A percentile compares a stretch with the other conserved stretches of the same genome.
These are phyloP conservation scores for Hippasteria phrygiana DNA, from an alignment of 53 echinoderm and acorn worm species.

Conservation along the genomic window DNA sequence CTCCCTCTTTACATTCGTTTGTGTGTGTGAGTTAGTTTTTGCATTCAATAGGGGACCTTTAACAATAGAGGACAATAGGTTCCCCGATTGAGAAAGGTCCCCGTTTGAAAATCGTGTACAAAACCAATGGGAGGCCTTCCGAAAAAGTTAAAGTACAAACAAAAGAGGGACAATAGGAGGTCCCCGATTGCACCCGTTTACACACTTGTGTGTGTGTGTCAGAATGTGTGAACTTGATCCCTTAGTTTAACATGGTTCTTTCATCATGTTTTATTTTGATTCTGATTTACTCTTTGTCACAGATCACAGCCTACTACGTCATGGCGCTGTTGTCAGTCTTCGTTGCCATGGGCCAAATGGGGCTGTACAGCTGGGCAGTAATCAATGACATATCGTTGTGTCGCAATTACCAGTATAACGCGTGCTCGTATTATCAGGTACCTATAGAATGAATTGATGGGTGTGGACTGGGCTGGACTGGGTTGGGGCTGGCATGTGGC, in stretches of 20 bases:
- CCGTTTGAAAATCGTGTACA: no score
- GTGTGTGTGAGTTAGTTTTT: no score
- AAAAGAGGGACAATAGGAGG: no score
- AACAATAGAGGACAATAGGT: no score
- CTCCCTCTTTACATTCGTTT: no score
- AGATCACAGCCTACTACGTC: slow-evolving; percentile 39
- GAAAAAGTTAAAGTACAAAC: no score
- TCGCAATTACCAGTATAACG: background rate
- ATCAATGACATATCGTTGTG: background rate
- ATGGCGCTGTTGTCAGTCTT: slow-evolving; percentile 27
- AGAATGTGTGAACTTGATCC: no score
- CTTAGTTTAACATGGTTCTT: background rate
- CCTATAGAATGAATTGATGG: background rate
- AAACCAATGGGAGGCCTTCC: no score
- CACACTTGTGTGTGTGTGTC: no score
- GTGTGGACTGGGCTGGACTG: background rate
- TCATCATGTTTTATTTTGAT: background rate
- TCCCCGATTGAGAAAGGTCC: no score
- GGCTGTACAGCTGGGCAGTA: background rate
- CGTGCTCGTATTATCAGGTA: background rate
- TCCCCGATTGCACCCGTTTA: no score
- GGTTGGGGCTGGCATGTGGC: background rate
- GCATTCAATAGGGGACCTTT: no score
- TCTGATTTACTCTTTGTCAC: background rate
- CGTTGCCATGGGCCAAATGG: slow-evolving; percentile 46